Evolutionary conservation across 1,140 invertebrate genomes (phyloP).

Genomic region (Lepidurus packardi): DNA sequence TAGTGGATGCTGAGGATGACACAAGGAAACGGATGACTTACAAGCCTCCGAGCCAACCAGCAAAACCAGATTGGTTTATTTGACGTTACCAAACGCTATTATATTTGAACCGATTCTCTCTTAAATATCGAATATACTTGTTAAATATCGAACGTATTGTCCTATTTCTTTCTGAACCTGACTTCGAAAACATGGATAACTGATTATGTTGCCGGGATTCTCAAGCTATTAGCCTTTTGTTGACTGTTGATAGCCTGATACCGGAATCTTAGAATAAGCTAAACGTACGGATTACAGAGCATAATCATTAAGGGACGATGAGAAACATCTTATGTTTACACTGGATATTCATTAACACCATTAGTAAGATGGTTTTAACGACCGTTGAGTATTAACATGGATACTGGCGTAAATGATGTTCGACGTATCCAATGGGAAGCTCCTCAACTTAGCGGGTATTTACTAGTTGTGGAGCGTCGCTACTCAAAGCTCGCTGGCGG

Average conservation of each 20-base stretch:
- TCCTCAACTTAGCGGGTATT: neutral
- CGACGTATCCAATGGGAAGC: neutral
- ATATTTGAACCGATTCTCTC: neutral
- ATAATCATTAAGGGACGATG: neutral
- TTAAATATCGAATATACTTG: neutral
- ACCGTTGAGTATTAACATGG: neutral
- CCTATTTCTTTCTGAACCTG: no score
- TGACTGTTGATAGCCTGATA: neutral
- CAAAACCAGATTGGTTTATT: neutral
- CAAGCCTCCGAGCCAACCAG: neutral
- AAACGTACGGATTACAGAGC: neutral
- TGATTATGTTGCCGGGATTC: neutral
- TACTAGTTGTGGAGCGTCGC: neutral
- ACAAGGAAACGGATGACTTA: conserved; percentile 21
- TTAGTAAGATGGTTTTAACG: conserved; percentile 6
- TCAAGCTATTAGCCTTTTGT: neutral
- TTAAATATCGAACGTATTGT: neutral
- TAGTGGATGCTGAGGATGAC: conserved; percentile 17
- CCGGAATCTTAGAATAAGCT: neutral
- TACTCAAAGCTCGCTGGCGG: neutral
- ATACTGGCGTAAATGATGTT: neutral
- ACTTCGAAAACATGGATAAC: no score
- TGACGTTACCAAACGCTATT: neutral
- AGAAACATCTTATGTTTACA: neutral
- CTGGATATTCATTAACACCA: conserved; percentile 1